A percentile compares a stretch with the other conserved stretches of the same genome.
phyloP scores from a whole-genome alignment of 1,140 invertebrate genomes.

The Drosophila serrata region DNA sequence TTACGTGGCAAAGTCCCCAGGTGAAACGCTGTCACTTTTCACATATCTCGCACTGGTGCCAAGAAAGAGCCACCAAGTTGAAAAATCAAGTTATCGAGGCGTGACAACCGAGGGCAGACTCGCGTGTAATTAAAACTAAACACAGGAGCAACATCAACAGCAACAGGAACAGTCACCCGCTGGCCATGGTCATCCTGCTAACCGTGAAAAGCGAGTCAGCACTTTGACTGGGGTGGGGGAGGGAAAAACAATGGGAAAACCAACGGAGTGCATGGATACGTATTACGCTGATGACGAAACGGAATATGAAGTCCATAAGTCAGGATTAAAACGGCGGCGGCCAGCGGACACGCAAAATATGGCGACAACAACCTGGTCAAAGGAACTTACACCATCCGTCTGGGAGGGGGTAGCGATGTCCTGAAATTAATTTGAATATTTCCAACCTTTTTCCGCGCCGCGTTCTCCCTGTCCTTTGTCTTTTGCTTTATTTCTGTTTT shows the following conservation, averaged over 20 bases:
- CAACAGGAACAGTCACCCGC: slow-evolving; percentile 23
- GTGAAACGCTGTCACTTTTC: slow-evolving; percentile 33
- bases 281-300: slow-evolving; percentile 68
- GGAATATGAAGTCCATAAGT: slow-evolving; percentile 70
- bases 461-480: slow-evolving; percentile 36
- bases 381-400: slow-evolving; percentile 32
- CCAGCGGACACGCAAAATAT: slow-evolving; percentile 70
- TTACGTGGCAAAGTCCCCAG: slow-evolving; percentile 21
- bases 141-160: slow-evolving; percentile 47
- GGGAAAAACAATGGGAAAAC: slow-evolving; percentile 38
- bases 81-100: slow-evolving; percentile 58
- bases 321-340: slow-evolving; percentile 64
- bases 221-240: slow-evolving; percentile 53
- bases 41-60: slow-evolving; percentile 30
- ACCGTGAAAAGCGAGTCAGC: slow-evolving; percentile 55
- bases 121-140: slow-evolving; percentile 81
- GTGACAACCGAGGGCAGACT: slow-evolving; percentile 58
- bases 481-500: slow-evolving; percentile 29
- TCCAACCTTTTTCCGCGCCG: slow-evolving; percentile 41
- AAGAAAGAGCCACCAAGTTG: slow-evolving; percentile 5
- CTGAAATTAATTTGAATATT: slow-evolving; percentile 81
- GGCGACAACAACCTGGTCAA: slow-evolving; percentile 59
- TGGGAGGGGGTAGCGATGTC: slow-evolving; percentile 5
- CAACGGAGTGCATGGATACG: slow-evolving; percentile 27
- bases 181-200: slow-evolving; percentile 21